Base-by-base conservation (phyloP, 2,797 vertebrate species). In the Melanotaenia pygmaea region DNA sequence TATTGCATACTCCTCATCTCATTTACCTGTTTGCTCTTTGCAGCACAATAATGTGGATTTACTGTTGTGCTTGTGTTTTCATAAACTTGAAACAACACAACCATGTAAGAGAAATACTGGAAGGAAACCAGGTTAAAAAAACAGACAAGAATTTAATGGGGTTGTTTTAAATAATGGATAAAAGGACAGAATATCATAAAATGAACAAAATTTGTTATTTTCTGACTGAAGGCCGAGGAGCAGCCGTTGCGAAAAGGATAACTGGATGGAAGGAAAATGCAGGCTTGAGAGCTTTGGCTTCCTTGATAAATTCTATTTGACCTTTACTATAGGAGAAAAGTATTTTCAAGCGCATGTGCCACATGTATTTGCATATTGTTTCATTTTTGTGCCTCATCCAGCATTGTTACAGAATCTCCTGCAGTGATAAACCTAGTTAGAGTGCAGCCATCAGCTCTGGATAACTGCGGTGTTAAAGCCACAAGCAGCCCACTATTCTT, bases 401-500 rank as follows among this genome's bases (percentile, higher is more conserved):
- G 28, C 67, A 50, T n/a, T 59, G 64, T 67, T 70, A 47, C 59
- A 54, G 56, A 71, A 45, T 76, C 37, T 72, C 60, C 74, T 38
- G 24, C 64, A 32, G 57, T 70, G 67, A 79, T 77, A 57, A 71
- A 84, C 81, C 70, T 69, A 77, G 80, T 80, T 80, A 71, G 60
- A 72, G 64, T 71, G 62, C 80, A 71, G 84, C 84, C 51, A 20
- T 18, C 34, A 78, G 88, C 28, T 69, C 60, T 4, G 3, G 62
- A 70, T 68, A 60, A 60, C 72, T 57, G 59, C 38, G 43, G 86
- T 67, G 64, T 88, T 73, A 88, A 82, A 79, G 77, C 73, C 67
- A 72, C 65, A 11, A 68, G 76, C 76, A 64, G 72, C 79, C 30
- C 59, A 59, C 84, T 91, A 90, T 89, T 91, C 79, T 90, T 89